A percentile compares a stretch with the other conserved stretches of the same genome.
Conservation (phyloP, 2,113 vertebrate genomes). For the Anser brachyrhynchus region DNA sequence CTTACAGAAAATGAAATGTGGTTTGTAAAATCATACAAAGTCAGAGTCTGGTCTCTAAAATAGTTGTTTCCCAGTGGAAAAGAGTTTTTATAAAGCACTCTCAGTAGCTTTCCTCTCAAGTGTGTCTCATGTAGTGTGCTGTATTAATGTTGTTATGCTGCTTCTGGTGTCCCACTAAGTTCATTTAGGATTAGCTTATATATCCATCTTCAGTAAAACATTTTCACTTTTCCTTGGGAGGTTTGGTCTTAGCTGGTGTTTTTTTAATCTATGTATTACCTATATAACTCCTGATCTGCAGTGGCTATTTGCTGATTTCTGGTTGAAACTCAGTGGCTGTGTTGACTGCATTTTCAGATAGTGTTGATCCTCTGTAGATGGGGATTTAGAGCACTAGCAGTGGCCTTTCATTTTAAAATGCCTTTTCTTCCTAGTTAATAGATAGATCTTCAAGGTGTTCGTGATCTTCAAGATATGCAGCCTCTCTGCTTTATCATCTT, state of each 20-base stretch:
- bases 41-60: background rate
- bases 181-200: background rate
- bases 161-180: background rate
- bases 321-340: background rate
- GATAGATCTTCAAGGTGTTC: background rate
- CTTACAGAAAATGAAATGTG: background rate
- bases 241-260: background rate
- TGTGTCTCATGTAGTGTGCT: no score
- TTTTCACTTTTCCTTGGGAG: background rate
- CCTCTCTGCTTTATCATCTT: background rate
- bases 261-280: background rate
- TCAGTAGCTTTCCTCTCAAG: background rate
- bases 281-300: background rate
- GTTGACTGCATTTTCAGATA: background rate
- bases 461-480: background rate
- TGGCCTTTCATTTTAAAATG: background rate
- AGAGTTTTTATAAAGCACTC: background rate
- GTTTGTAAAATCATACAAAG: background rate
- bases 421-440: background rate
- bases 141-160: background rate
- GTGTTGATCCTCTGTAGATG: background rate
- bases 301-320: background rate
- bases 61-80: background rate
- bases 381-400: background rate
- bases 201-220: background rate